These are phyloP conservation scores for Ooceraea biroi DNA, from an alignment of 1,140 invertebrate genomes.

Conservation along the genomic window DNA sequence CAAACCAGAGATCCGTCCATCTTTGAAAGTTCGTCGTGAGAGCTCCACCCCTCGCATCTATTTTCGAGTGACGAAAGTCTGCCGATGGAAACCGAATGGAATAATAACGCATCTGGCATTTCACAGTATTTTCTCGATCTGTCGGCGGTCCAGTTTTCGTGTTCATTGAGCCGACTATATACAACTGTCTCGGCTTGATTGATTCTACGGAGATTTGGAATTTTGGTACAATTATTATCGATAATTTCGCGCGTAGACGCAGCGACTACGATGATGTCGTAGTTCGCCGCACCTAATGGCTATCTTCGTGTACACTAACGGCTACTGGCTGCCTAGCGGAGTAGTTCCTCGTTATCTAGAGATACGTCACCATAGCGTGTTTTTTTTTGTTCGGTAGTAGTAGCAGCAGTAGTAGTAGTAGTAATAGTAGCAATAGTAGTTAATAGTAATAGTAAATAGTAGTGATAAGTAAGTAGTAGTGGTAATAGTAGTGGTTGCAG, in stretches of 20 bases:
- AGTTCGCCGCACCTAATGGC: slow-evolving; percentile 67
- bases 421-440: slow-evolving; percentile 61
- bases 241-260: slow-evolving; percentile 66
- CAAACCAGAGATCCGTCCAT: not conserved
- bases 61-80: slow-evolving; percentile 59
- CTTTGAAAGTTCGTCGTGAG: slow-evolving; percentile 50
- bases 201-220: slow-evolving; percentile 59
- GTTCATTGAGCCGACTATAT: slow-evolving; percentile 31
- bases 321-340: slow-evolving; percentile 80
- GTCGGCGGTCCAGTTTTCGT: not conserved
- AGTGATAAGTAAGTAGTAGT: slow-evolving; percentile 71
- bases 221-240: slow-evolving; percentile 69
- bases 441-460: slow-evolving; percentile 74
- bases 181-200: slow-evolving; percentile 44
- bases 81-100: slow-evolving; percentile 70
- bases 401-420: slow-evolving; percentile 61
- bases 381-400: slow-evolving; percentile 60
- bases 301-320: slow-evolving; percentile 76
- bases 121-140: slow-evolving; percentile 19
- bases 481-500: slow-evolving; percentile 68
- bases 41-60: slow-evolving; percentile 14
- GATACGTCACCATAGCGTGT: slow-evolving; percentile 71
- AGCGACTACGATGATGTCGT: slow-evolving; percentile 56
- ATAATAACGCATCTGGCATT: slow-evolving; percentile 47
- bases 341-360: slow-evolving; percentile 74